phyloP scores from a whole-genome alignment of 2,797 vertebrate genomes.

The Sciaenops ocellatus region DNA sequence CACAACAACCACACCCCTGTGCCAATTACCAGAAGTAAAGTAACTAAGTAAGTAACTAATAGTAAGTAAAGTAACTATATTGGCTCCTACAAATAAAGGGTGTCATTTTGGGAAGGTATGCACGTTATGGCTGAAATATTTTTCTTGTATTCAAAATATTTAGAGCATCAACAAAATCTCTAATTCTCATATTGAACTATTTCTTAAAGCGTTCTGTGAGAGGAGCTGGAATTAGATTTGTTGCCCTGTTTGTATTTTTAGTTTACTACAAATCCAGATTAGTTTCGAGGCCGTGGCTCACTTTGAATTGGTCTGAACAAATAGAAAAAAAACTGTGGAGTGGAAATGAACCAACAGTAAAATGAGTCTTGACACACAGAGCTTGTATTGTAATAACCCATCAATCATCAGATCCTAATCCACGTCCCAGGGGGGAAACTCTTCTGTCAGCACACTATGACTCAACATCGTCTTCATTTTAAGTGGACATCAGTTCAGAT shows the following conservation, averaged over 20 bases:
- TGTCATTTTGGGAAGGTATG: not conserved
- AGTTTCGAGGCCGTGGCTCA: not conserved
- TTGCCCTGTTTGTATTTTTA: not conserved
- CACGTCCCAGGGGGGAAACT: slow-evolving; percentile 51
- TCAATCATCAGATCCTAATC: slow-evolving; percentile 75
- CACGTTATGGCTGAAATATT: not conserved
- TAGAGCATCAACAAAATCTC: not conserved
- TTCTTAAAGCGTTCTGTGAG: not conserved
- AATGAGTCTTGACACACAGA: slow-evolving; percentile 42
- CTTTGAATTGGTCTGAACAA: not conserved
- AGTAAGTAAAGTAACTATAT: no score
- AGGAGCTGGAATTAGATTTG: not conserved
- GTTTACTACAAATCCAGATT: not conserved
- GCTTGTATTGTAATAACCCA: slow-evolving; percentile 73
- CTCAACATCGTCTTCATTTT: slow-evolving; percentile 81
- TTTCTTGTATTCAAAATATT: not conserved
- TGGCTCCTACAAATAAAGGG: no score
- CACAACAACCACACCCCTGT: no score
- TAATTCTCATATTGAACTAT: not conserved
- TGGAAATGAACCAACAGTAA: slow-evolving; percentile 13
- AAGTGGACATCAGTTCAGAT: slow-evolving; percentile 88
- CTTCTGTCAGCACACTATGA: slow-evolving; percentile 60
- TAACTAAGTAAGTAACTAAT: no score
- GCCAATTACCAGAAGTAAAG: no score
- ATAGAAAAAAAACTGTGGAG: not conserved